These are phyloP conservation scores for Pyxicephalus adspersus DNA, from an alignment of 2,113 vertebrate species.

Conservation along the genomic window DNA sequence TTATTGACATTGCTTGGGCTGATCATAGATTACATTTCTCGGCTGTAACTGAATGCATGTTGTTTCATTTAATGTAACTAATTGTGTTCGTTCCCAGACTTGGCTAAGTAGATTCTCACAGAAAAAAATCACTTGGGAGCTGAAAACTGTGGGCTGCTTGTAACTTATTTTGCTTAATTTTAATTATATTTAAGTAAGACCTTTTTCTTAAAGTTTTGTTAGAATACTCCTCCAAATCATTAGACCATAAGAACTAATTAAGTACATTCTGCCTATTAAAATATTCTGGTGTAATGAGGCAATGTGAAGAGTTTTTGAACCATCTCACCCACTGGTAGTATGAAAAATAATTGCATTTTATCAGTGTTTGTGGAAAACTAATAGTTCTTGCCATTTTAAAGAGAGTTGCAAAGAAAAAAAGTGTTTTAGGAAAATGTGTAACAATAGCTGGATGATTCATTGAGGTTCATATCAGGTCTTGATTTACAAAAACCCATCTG, in stretches of 20 bases:
- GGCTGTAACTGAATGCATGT: conserved; percentile 36
- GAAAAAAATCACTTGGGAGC: not conserved
- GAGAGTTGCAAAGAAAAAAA: too few relatives aligned
- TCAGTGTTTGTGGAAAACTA: too few relatives aligned
- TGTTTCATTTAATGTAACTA: conserved; percentile 43
- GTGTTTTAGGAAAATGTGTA: too few relatives aligned
- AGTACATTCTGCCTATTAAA: not conserved
- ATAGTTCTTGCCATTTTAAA: too few relatives aligned
- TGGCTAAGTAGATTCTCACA: conserved; percentile 15
- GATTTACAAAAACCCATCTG: too few relatives aligned
- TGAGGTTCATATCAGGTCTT: too few relatives aligned
- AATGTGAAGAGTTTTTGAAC: not conserved
- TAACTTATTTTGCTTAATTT: not conserved
- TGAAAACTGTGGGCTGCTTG: not conserved
- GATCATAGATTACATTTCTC: conserved; percentile 11
- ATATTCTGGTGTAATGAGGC: not conserved
- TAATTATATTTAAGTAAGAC: not conserved
- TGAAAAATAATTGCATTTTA: too few relatives aligned
- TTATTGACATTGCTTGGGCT: conserved; percentile 27
- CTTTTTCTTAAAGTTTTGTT: not conserved
- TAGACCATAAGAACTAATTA: not conserved
- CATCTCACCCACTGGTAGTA: not conserved
- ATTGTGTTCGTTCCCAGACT: conserved; percentile 39
- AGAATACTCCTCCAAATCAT: not conserved
- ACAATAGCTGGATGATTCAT: too few relatives aligned